A percentile compares a stretch with the other conserved stretches of the same genome.
Evolutionary conservation across 2,797 vertebrate species (phyloP).

Genomic region (Siniperca obscura): DNA sequence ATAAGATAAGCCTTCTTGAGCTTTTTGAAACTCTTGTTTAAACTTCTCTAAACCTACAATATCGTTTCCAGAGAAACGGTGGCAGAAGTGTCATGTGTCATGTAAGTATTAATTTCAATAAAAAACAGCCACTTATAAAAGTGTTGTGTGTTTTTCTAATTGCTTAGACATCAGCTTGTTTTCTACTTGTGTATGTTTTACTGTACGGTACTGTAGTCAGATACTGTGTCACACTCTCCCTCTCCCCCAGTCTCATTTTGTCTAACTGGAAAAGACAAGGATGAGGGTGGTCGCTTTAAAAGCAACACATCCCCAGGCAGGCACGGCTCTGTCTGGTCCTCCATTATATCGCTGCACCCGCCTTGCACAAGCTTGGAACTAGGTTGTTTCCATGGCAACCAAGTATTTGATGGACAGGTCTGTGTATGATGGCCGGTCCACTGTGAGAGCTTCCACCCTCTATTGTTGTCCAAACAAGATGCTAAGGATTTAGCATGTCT

Average conservation of each 20-base stretch:
- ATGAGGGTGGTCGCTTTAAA: conserved; percentile 66
- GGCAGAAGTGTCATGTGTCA: conserved; percentile 7
- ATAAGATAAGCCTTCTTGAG: conserved; percentile 65
- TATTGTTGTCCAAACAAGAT: conserved; percentile 43
- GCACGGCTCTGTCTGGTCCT: conserved; percentile 69
- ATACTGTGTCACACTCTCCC: conserved; percentile 31
- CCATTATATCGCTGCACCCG: conserved; percentile 65
- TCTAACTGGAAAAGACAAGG: conserved; percentile 58
- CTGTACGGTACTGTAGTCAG: conserved; percentile 18
- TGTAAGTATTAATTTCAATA: conserved; percentile 29
- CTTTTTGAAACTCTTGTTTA: conserved; percentile 41
- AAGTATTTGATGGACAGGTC: conserved; percentile 80
- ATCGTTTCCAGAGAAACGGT: conserved; percentile 35
- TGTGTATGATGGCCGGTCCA: conserved; percentile 67
- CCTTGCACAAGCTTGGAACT: conserved; percentile 74
- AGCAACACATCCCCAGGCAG: conserved; percentile 67
- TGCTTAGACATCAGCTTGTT: conserved; percentile 19
- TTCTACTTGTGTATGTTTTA: conserved; percentile 33
- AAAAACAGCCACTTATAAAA: conserved; percentile 17
- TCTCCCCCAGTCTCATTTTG: conserved; percentile 44
- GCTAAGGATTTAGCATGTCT: conserved; percentile 44
- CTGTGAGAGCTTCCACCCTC: conserved; percentile 54
- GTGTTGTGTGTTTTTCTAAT: not conserved
- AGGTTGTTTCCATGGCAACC: conserved; percentile 84
- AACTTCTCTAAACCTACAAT: conserved; percentile 41